These are phyloP conservation scores for Odontocolon sp. DNA, from an alignment of 2,888 invertebrate species.

Conservation along the genomic window DNA sequence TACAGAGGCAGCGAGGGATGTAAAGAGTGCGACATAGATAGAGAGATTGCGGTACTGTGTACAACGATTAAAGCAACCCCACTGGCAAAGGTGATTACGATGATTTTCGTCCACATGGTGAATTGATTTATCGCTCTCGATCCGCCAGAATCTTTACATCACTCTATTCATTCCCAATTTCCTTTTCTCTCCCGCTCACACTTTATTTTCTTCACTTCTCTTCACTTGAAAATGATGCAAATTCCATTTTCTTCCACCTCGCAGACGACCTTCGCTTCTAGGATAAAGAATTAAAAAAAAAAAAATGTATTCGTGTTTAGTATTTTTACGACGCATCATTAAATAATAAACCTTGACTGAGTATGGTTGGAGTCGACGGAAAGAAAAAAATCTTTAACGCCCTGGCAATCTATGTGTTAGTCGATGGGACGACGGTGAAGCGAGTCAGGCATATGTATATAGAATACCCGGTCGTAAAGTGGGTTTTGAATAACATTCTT, in stretches of 20 bases:
- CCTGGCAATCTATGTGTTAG: slow-evolving; percentile 5
- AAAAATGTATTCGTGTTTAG: slow-evolving; percentile 33
- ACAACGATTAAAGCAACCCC: slow-evolving; percentile 74
- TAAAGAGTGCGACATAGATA: slow-evolving; percentile 38
- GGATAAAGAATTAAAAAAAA: neutral
- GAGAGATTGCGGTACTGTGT: slow-evolving; percentile 57
- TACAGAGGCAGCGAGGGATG: slow-evolving; percentile 25
- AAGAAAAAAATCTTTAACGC: slow-evolving; percentile 3
- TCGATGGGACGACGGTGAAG: slow-evolving; percentile 1
- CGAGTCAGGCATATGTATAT: neutral
- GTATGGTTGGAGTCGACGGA: no score
- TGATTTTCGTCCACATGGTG: slow-evolving; percentile 64
- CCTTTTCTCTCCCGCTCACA: neutral
- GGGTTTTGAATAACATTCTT: neutral
- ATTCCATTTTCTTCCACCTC: slow-evolving; percentile 40
- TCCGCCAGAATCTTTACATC: slow-evolving; percentile 60
- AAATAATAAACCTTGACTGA: slow-evolving; percentile 42
- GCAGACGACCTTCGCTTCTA: neutral
- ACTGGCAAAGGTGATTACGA: slow-evolving; percentile 72
- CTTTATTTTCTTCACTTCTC: neutral
- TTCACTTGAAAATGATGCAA: slow-evolving; percentile 32
- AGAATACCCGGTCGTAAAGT: slow-evolving; percentile 5
- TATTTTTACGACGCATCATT: slow-evolving; percentile 53
- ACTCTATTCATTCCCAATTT: slow-evolving; percentile 44
- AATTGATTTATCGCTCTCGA: slow-evolving; percentile 73